Percentiles rank a stretch among this genome's conserved stretches.
Conservation (phyloP, 2,113 vertebrate species). For the Thymallus thymallus region DNA sequence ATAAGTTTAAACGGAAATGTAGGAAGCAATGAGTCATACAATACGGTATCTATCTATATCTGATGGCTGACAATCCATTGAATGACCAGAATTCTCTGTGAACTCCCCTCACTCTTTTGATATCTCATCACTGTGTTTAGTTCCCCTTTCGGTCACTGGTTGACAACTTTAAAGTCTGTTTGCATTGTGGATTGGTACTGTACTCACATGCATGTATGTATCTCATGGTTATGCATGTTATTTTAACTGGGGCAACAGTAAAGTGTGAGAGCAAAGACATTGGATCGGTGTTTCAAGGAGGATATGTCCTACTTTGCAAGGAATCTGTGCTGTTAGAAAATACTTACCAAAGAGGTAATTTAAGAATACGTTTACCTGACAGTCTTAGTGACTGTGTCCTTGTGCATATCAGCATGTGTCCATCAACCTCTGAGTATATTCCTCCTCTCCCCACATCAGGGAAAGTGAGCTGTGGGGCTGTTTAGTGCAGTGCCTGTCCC, state of each 20-base stretch:
- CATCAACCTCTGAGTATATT: not conserved
- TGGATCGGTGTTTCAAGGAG: not conserved
- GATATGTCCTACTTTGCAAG: not conserved
- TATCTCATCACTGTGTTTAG: no score
- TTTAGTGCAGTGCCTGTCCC: not conserved
- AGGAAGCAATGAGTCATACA: not conserved
- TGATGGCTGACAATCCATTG: not conserved
- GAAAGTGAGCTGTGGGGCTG: not conserved
- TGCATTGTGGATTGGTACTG: no score
- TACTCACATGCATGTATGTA: no score
- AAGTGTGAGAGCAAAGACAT: no score
- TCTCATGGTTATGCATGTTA: no score
- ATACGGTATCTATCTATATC: not conserved
- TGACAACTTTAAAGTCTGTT: no score
- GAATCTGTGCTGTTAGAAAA: not conserved
- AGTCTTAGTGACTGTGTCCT: not conserved
- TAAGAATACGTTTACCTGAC: not conserved
- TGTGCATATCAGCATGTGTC: not conserved
- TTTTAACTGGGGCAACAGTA: no score
- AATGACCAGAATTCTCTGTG: not conserved
- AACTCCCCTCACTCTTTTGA: no score
- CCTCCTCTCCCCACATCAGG: not conserved
- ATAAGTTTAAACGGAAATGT: no score
- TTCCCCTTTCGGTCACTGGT: no score
- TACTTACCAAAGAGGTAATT: not conserved